These are phyloP conservation scores for Pseudochirops corinnae DNA, from an alignment of 2,797 vertebrate species.

Conservation along the genomic window DNA sequence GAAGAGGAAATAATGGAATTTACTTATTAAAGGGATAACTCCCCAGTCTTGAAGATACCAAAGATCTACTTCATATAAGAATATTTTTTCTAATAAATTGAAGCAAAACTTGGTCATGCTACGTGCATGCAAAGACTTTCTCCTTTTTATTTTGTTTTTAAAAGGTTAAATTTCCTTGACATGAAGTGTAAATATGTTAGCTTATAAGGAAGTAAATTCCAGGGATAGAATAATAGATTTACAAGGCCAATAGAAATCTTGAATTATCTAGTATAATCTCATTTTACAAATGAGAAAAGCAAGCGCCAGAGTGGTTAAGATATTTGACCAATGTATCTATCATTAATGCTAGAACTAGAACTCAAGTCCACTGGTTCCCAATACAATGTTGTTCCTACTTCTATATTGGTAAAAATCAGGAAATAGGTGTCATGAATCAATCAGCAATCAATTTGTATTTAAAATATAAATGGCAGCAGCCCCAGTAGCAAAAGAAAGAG, in stretches of 20 bases:
- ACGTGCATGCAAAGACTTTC: background rate
- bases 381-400: background rate
- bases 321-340: background rate
- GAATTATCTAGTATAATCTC: background rate
- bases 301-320: background rate
- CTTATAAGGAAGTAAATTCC: background rate
- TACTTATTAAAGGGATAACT: slow-evolving; percentile 10
- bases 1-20: slow-evolving; percentile 25
- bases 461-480: background rate
- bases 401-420: background rate
- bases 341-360: background rate
- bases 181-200: background rate
- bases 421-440: background rate
- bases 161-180: background rate
- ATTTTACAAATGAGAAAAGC: background rate
- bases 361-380: background rate
- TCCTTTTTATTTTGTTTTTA: background rate
- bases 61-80: slow-evolving; percentile 19
- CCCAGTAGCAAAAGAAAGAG: too few species aligned
- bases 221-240: background rate
- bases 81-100: background rate
- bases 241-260: background rate
- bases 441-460: background rate
- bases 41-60: slow-evolving; percentile 1
- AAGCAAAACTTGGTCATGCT: background rate